Conservation (phyloP, 1,140 invertebrate genomes). For the Harpegnathos saltator region DNA sequence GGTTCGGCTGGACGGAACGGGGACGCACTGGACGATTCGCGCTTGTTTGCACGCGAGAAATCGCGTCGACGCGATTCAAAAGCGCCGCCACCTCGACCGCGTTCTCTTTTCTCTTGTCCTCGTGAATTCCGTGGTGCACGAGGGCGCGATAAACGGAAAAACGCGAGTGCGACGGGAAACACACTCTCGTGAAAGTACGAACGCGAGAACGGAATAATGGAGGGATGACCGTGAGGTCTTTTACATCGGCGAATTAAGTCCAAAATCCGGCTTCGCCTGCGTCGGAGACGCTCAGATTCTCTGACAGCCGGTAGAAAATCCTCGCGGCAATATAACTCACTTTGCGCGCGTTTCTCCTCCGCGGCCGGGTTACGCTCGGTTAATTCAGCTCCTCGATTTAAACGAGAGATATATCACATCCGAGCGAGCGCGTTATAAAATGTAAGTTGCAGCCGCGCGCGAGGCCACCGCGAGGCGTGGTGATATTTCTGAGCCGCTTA, state of each 20-base stretch:
- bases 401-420: not conserved
- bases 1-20: slow-evolving; percentile 6
- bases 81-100: not conserved
- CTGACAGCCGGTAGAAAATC: not conserved
- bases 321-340: not conserved
- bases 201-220: too few relatives aligned
- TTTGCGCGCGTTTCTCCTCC: not conserved
- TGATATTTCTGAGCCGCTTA: slow-evolving; percentile 15
- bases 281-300: too few relatives aligned
- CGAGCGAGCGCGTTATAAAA: not conserved
- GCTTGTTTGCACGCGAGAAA: slow-evolving; percentile 9
- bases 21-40: slow-evolving; percentile 17
- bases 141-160: too few relatives aligned
- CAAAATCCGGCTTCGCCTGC: too few relatives aligned
- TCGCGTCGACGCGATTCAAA: slow-evolving; percentile 34
- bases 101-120: slow-evolving; percentile 1
- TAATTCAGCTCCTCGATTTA: slow-evolving; percentile 6
- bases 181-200: too few relatives aligned
- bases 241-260: too few relatives aligned
- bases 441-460: not conserved
- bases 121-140: not conserved
- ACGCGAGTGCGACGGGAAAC: too few relatives aligned
- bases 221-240: too few relatives aligned
- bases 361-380: not conserved
- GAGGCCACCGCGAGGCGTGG: not conserved